Base-by-base conservation (phyloP, 2,888 invertebrate species). In the Thymelicus lineola region DNA sequence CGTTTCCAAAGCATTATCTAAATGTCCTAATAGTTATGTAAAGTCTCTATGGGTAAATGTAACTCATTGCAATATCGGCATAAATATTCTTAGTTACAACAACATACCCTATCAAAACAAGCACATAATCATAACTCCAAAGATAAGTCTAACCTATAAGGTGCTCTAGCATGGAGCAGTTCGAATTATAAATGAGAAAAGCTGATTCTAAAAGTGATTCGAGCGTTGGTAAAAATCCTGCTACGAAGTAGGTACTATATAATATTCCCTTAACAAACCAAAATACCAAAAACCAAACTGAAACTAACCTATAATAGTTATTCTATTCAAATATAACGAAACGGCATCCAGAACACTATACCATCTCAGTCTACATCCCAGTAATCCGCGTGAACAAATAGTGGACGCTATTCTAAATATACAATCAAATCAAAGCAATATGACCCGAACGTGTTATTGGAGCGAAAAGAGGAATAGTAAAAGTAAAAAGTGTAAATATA, bases 401-500 rank as follows among this genome's bases (percentile, higher is more conserved):
- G 69, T 61, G 50, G 73, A 73, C 75, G 71, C 74, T 63, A 61
- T 65, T 70, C 76, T 75, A 79, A 76, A 79, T 77, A 79, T 76
- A 82, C 77, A 77, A 79, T 79, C 80, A 79, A 77, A 79, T 79
- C 80, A 79, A 77, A 79, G 80, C 73, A 79, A 79, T 76, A 80
- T 75, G 77, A 77, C 73, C 76, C 76, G 75, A 77, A 77, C 77
- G 79, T 80, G 79, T 77, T 77, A 74, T 76, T 74, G 77, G 74
- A 71, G 76, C 74, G 75, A 76, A 78, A 76, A 75, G 78, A 73
- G 74, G 75, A 75, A 77, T 76, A 75, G 77, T 79, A 75, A 76
- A 80, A 79, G 78, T 78, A 76, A 76, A 79, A 79, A 79, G 81
- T 79, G 80, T 83, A 83, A 84, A 86, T 90, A 90, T 89, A 90